Evolutionary conservation across 2,888 invertebrate genomes (phyloP), one percentile per base, ranked within the genome.

Genomic region (Limnephilus rhombicus): DNA sequence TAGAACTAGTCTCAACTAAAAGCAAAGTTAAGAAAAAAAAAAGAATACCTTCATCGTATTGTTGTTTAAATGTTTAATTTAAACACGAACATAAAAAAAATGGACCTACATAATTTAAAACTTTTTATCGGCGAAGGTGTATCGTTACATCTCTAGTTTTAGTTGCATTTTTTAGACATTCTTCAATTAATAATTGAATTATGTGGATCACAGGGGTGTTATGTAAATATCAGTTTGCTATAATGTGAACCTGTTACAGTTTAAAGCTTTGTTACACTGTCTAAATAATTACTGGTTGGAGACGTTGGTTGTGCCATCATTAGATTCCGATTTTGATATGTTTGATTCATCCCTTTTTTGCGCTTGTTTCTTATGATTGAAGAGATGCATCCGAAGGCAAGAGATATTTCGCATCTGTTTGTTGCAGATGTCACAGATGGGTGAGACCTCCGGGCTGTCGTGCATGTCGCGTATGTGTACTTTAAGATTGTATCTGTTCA

Each of bases 381-480:
- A 97, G 96, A 97, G 96, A 93, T 97, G 97, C 3, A 97, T 97
- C 93, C 97, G 95, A 90, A 97, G 95, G 94, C 97, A 97, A 53
- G 97, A 97, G 89, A 96, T 96, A 94, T 97, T 97, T 92, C 97
- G 95, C 97, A 97, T 97, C 13, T 96, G 96, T 94, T 97, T 97
- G 94, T 97, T 97, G 94, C 98, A 98, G 92, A 97, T 96, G 94
- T 97, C 96, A 95, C 98, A 98, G 94, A 97, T 97, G 91, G 97
- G 95, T 93, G 97, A 97, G 41, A 97, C 97, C 94, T 97, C 97
- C 94, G 96, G 96, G 15, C 97, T 97, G 94, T 97, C 97, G 94
- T 98, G 98, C 94, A 97, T 97, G 95, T 97, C 97, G 49, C 97
- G 96, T 87, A 97, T 97, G 94, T 98, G 97, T 81, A 97, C 97